These are phyloP conservation scores for Leptocoma aspasia DNA, from an alignment of 2,113 vertebrate genomes.

Conservation along the genomic window DNA sequence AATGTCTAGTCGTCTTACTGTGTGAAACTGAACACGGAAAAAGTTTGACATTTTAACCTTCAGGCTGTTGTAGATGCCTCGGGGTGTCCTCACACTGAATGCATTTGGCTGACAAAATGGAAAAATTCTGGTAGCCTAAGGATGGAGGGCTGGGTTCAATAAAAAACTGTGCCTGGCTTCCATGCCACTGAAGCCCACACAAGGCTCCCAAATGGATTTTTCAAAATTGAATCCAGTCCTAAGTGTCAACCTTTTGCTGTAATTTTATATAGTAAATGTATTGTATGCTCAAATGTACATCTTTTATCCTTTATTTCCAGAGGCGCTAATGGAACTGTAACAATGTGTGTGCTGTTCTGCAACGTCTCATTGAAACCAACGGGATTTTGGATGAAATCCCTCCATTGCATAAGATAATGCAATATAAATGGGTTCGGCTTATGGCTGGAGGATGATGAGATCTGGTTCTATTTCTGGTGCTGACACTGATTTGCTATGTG, in stretches of 20 bases:
- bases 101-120: constrained; percentile 39
- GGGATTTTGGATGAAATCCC: constrained; percentile 16
- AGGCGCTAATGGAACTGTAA: constrained; percentile 22
- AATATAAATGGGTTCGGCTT: background rate
- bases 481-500: background rate
- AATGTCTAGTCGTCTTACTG: constrained; percentile 24
- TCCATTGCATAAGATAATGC: background rate
- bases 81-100: constrained; percentile 9
- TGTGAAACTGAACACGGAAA: background rate
- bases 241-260: constrained; percentile 21
- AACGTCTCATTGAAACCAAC: background rate
- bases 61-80: constrained; percentile 37
- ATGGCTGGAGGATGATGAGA: background rate
- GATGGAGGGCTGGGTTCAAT: constrained; percentile 43
- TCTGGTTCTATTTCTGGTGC: constrained; percentile 23
- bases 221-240: constrained; percentile 38
- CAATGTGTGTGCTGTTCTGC: background rate
- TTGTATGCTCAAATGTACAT: background rate
- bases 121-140: constrained; percentile 41
- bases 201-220: constrained; percentile 36
- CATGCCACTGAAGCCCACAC: constrained; percentile 34
- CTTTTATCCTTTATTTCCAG: constrained; percentile 39
- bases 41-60: constrained; percentile 56
- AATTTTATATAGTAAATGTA: constrained; percentile 9
- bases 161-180: constrained; percentile 36